Percentiles rank a stretch among this genome's conserved stretches.
These are phyloP conservation scores for Urocitellus parryii DNA, from an alignment of 2,113 vertebrate species.

Conservation along the genomic window DNA sequence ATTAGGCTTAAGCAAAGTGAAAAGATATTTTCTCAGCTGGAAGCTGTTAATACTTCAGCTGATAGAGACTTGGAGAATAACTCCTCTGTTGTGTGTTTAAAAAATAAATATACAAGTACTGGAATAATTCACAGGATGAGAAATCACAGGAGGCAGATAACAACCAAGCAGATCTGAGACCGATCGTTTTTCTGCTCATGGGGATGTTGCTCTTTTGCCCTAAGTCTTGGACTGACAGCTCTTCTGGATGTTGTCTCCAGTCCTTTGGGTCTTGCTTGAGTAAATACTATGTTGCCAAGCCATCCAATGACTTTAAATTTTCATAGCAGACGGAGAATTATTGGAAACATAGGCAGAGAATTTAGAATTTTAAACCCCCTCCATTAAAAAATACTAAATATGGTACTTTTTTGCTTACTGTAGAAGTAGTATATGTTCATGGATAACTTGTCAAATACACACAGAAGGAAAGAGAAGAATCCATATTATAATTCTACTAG, in stretches of 20 bases:
- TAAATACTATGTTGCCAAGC: conserved; percentile 23
- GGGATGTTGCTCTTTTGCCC: conserved; percentile 71
- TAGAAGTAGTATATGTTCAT: not conserved
- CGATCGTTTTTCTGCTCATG: conserved; percentile 76
- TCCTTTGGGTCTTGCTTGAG: conserved; percentile 57
- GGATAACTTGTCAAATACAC: not conserved
- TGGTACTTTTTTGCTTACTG: not conserved
- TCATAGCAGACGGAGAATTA: conserved; percentile 54
- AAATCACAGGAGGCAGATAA: conserved; percentile 75
- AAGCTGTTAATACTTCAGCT: conserved; percentile 82
- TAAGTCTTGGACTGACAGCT: conserved; percentile 71
- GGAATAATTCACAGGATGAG: conserved; percentile 72
- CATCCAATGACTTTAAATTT: conserved; percentile 3
- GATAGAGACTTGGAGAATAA: conserved; percentile 80
- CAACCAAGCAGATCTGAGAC: conserved; percentile 47
- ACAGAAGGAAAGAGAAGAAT: conserved; percentile 29
- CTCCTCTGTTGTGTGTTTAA: conserved; percentile 74
- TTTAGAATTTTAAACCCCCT: conserved; percentile 32
- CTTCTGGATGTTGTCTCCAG: conserved; percentile 58
- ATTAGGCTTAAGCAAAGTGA: conserved; percentile 84
- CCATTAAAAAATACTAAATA: not conserved
- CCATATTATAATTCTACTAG: not conserved
- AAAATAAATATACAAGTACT: conserved; percentile 73
- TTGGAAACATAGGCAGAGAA: not conserved
- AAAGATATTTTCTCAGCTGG: conserved; percentile 87